Conservation (phyloP, 2,888 invertebrate genomes). For the Aproaerema taeniolella region DNA sequence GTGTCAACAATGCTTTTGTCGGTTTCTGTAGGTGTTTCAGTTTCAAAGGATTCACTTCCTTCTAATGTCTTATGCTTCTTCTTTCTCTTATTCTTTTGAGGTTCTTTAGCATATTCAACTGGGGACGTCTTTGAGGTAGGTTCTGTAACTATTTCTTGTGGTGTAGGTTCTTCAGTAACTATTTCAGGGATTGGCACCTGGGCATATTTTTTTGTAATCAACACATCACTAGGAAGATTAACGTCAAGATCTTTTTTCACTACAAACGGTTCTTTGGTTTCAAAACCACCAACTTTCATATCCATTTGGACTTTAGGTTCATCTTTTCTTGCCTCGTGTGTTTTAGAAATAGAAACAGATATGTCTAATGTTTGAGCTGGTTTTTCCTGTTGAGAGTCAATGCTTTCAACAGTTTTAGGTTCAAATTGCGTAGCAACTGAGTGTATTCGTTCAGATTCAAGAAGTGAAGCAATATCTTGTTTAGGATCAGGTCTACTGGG, state of each 20-base stretch:
- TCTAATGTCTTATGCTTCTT: constrained; percentile 77
- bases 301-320: constrained; percentile 53
- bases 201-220: constrained; percentile 33
- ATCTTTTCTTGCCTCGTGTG: constrained; percentile 30
- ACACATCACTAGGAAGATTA: constrained; percentile 45
- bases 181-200: constrained; percentile 42
- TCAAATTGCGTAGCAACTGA: constrained; percentile 21
- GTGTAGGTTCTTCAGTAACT: constrained; percentile 25
- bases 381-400: constrained; percentile 20
- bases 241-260: constrained; percentile 60
- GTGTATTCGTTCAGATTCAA: constrained; percentile 53
- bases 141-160: constrained; percentile 40
- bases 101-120: too few species aligned
- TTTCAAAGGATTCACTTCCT: constrained; percentile 39
- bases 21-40: constrained; percentile 40
- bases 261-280: constrained; percentile 36
- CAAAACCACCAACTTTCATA: constrained; percentile 47
- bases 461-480: constrained; percentile 39
- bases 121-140: too few species aligned
- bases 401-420: constrained; percentile 2
- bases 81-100: constrained; percentile 79
- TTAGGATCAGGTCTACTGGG: constrained; percentile 26
- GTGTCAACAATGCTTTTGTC: constrained; percentile 55
- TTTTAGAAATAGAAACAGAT: constrained; percentile 50
- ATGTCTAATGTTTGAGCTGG: constrained; percentile 49